These are phyloP conservation scores for Calypte anna DNA, from an alignment of 2,113 vertebrate genomes.

Conservation along the genomic window DNA sequence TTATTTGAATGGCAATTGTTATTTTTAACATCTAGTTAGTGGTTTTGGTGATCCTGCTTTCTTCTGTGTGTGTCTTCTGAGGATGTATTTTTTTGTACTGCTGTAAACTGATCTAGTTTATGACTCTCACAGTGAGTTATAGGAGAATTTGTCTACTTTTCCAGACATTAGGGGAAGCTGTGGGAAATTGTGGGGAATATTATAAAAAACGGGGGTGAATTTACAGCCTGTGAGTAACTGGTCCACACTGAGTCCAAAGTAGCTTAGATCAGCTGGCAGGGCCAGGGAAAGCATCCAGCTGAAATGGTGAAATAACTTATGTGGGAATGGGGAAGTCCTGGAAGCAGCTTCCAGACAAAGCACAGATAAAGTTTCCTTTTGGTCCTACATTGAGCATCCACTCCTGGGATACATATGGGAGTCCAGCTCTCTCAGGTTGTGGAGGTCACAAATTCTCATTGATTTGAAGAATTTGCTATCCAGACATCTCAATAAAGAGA, in stretches of 20 bases:
- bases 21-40: conserved; percentile 14
- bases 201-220: background rate
- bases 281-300: background rate
- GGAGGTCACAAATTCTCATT: background rate
- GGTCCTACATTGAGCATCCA: background rate
- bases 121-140: background rate
- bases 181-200: background rate
- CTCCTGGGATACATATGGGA: background rate
- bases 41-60: background rate
- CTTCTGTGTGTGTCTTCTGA: background rate
- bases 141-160: conserved; percentile 43
- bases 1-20: background rate
- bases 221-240: background rate
- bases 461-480: background rate
- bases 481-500: background rate
- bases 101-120: conserved; percentile 30
- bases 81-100: conserved; percentile 32
- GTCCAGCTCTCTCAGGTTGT: background rate
- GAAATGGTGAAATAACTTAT: background rate
- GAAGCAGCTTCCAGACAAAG: background rate
- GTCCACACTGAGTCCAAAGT: background rate
- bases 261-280: background rate
- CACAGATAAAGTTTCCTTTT: background rate
- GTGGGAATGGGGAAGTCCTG: background rate
- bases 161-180: conserved; percentile 40